Base-by-base conservation (phyloP, 2,113 vertebrate genomes). In the Ammospiza caudacuta region DNA sequence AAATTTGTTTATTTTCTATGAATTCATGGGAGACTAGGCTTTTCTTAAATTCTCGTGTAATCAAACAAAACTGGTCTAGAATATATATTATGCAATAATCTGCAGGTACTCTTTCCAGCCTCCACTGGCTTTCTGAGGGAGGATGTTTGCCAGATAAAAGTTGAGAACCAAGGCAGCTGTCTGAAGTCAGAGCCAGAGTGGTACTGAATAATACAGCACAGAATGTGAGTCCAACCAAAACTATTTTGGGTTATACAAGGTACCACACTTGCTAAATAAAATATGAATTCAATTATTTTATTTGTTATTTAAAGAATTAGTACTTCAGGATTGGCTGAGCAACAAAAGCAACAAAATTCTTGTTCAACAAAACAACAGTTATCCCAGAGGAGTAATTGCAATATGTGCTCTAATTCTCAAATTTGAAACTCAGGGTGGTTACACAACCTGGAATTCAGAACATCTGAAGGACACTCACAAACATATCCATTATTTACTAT, bases 281-380 rank as follows among this genome's bases (percentile, higher is more conserved):
- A 93, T 72, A 94, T 29, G 25, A 95, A 84, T 62, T 73, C 21
- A 85, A 87, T 89, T 43, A 83, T 55, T 86, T 87, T 90, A 72
- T 92, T 93, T 78, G 49, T 94, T 90, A 77, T 92, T 88, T 91
- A 86, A 83, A 76, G 37, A 86, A 68, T 37, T 82, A 76, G 61
- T 72, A 51, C 51, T 91, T 92, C 63, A 90, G 28, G 29, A 90
- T 41, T 92, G 67, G 86, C 49, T 22, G 27, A 87, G 49, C n/a
- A 92, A 91, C 72, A 86, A 94, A 84, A 58, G 9, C 31, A 81
- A 82, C 1, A 3, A 73, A 66, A 58, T 62, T 83, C 55, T 54
- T 55, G 25, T 91, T 87, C 74, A 89, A 76, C 54, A 82, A 79
- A 77, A 76, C 62, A 91, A 85, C 17, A 70, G 11, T 68, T 58